Base-by-base conservation (phyloP, 2,888 invertebrate genomes). In the Ommatoiulus sabulosus region DNA sequence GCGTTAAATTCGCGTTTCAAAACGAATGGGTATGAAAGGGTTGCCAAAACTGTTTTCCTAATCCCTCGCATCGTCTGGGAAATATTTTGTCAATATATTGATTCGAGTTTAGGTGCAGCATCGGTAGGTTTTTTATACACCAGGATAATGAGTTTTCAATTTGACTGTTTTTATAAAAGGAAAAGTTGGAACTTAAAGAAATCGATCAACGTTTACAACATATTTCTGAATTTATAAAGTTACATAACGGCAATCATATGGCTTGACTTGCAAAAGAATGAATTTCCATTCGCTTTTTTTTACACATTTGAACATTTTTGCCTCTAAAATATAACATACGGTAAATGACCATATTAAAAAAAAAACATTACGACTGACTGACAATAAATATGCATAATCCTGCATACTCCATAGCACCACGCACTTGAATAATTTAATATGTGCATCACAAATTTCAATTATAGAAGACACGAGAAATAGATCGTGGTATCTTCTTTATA, bases 71-170 rank as follows among this genome's bases (percentile, higher is more conserved):
- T 72, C 72, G 20, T 72, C 20, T 20, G 72, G 24, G 7, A 72
- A 20, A 72, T 72, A 72, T 24, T 72, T 72, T 24, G 24, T 72
- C 72, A 24, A 72, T 72, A 80, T 80, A 80, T 80, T 24, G 80
- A 80, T 80, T 72, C 72, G 10, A 20, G 20, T 72, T 72, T 72
- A 72, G 10, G 24, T 72, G 72, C 72, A 24, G 72, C 72, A 24
- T 72, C 24, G 72, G 72, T 24, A 20, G 7, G 20, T 24, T 72
- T 72, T 72, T 72, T 24, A 24, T 72, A 72, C 72, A 24, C 10
- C 3, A 72, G 20, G 10, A 10, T 72, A 24, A 20, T 20, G 20
- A 72, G 72, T 72, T 72, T 24, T 72, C 72, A 72, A 72, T 72
- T 72, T 24, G 20, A 72, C 72, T 63, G 8, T 24, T 1, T 24